phyloP scores from a whole-genome alignment of 2,888 invertebrate genomes.

The Orthosia cruda region DNA sequence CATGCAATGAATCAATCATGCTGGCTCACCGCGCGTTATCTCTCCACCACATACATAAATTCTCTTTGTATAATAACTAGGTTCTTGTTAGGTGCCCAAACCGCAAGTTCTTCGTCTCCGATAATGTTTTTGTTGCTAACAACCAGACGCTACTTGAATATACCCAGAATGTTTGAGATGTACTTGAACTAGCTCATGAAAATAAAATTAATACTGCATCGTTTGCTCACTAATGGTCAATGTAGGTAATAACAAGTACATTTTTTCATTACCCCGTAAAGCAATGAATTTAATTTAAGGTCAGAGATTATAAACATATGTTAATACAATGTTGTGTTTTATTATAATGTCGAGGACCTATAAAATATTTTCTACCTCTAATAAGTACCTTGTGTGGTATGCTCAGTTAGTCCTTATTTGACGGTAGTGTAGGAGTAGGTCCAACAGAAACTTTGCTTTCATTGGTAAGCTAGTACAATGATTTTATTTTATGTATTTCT shows the following conservation, averaged over 20 bases:
- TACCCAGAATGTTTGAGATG: not conserved
- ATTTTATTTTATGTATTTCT: conserved; percentile 61
- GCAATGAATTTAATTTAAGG: conserved; percentile 14
- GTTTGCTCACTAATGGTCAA: conserved; percentile 1
- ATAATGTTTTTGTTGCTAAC: conserved; percentile 44
- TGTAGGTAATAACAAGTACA: not conserved
- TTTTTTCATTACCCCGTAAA: conserved; percentile 1
- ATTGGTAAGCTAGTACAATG: conserved; percentile 66
- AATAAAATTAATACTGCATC: not conserved
- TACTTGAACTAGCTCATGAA: not conserved
- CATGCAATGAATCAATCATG: conserved; percentile 66
- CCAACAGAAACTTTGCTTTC: conserved; percentile 63
- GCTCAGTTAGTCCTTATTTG: conserved; percentile 60
- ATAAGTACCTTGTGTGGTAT: conserved; percentile 58
- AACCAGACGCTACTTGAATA: conserved; percentile 17
- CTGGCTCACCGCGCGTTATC: no score
- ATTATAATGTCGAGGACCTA: conserved; percentile 61
- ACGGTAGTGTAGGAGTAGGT: conserved; percentile 62
- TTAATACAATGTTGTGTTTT: conserved; percentile 22
- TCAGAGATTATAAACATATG: conserved; percentile 24
- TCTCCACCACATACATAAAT: conserved; percentile 57
- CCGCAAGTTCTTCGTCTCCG: conserved; percentile 1
- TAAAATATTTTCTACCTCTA: conserved; percentile 67
- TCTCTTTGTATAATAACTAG: conserved; percentile 55
- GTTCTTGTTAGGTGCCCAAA: conserved; percentile 40